Base-by-base conservation (phyloP, 2,888 invertebrate species). In the Melinaea menophilus region DNA sequence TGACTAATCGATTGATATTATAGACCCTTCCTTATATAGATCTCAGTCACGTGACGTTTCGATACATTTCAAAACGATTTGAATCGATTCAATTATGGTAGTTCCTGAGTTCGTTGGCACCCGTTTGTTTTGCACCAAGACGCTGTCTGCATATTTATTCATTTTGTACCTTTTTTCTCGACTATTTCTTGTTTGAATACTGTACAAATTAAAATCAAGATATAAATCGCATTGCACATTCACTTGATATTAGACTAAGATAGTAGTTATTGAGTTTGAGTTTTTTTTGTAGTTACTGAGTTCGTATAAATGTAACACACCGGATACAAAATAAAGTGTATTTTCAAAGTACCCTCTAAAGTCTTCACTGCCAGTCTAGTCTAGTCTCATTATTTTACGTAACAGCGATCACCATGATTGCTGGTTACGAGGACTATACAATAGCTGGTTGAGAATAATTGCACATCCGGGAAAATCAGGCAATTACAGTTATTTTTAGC, bases 71-170 rank as follows among this genome's bases (percentile, higher is more conserved):
- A 55, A 57, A 57, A 46, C 37, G 48, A 48, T 51, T 51, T 31
- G 55, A 62, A 75, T 71, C 71, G 73, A 74, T 75, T 77, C 78
- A 75, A 77, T 83, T 84, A 85, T 77, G 81, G 81, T 84, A 82
- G 82, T 86, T 84, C 82, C 84, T 81, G 78, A 86, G 90, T 86
- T 89, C 89, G 84, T 82, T 88, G 90, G 83, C 78, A 89, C 73
- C 66, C 69, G 72, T 82, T 79, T 84, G 84, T 85, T 85, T 85
- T 81, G 86, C 86, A 84, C 82, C 76, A 75, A 76, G 77, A 83
- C 85, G 77, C 64, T 71, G 87, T 84, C 86, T 85, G 90, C 87
- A 89, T 89, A 81, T 77, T 83, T 82, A 88, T 83, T 59, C 59
- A 55, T 66, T 69, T 70, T 59, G 64, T 69, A 61, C 57, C 35